A percentile compares a stretch with the other conserved stretches of the same genome.
Evolutionary conservation across 2,888 invertebrate genomes (phyloP).

Genomic region (Chamaedrilus cognettii): DNA sequence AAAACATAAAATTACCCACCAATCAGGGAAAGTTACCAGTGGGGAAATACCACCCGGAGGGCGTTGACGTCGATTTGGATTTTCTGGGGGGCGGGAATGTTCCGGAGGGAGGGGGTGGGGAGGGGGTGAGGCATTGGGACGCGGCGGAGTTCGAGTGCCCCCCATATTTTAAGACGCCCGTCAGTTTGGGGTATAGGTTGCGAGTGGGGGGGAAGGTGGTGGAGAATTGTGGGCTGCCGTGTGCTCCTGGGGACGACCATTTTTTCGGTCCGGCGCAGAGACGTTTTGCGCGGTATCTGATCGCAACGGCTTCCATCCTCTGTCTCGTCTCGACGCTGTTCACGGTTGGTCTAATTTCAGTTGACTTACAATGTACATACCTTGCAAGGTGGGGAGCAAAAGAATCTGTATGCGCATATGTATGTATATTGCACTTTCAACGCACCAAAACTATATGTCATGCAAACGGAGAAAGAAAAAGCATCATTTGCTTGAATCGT

Average conservation of each 20-base stretch:
- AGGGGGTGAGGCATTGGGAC: not conserved
- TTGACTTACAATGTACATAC: too few species aligned
- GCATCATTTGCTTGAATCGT: too few species aligned
- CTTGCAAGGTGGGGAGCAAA: too few species aligned
- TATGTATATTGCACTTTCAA: too few species aligned
- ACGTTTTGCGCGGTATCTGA: constrained; percentile 85
- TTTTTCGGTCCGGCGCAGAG: constrained; percentile 84
- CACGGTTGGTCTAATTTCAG: constrained; percentile 76
- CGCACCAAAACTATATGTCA: too few species aligned
- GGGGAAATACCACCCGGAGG: not conserved
- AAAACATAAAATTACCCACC: too few species aligned
- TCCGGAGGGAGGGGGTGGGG: not conserved
- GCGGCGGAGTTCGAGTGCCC: constrained; percentile 10
- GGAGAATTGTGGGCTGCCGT: constrained; percentile 69
- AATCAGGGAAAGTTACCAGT: not conserved
- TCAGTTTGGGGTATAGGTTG: constrained; percentile 5
- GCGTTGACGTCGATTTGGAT: too few species aligned
- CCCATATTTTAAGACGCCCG: constrained; percentile 2
- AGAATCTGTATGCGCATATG: too few species aligned
- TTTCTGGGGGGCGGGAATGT: not conserved
- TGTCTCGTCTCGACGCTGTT: constrained; percentile 91
- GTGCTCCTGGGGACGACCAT: constrained; percentile 73
- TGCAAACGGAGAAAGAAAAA: too few species aligned
- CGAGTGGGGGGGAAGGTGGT: constrained; percentile 11
- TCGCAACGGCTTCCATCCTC: constrained; percentile 88